Percentiles rank a stretch among this genome's conserved stretches.
These are phyloP conservation scores for Zaprionus ornatus DNA, from an alignment of 1,140 invertebrate species.

Conservation along the genomic window DNA sequence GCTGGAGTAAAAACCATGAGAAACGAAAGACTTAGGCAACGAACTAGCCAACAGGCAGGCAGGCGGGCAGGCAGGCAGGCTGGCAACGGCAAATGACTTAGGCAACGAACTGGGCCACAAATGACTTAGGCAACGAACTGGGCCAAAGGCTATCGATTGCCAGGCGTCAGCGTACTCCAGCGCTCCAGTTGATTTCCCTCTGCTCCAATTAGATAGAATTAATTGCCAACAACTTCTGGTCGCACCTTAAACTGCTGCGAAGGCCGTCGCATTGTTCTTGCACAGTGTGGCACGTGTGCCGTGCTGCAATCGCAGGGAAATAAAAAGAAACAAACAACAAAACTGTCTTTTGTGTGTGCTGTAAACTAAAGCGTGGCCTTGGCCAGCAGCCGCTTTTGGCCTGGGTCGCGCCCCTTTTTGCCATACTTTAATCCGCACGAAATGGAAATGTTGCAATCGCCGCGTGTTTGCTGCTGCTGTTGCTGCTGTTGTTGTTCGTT, in stretches of 20 bases:
- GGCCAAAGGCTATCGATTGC: conserved; percentile 1
- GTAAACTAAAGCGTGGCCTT: conserved; percentile 67
- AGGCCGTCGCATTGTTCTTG: conserved; percentile 59
- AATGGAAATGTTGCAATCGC: conserved; percentile 57
- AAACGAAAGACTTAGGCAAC: conserved; percentile 51
- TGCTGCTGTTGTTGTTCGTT: conserved; percentile 11
- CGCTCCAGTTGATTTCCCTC: conserved; percentile 39
- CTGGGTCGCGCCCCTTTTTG: conserved; percentile 58
- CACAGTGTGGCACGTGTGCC: conserved; percentile 64
- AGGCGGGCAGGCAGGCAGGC: too few species aligned
- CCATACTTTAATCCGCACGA: conserved; percentile 70
- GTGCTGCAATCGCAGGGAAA: conserved; percentile 37
- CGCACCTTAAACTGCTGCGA: conserved; percentile 63
- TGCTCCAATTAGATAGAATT: conserved; percentile 70
- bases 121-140: conserved; percentile 51
- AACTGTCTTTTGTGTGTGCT: conserved; percentile 67
- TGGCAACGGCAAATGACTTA: conserved; percentile 46
- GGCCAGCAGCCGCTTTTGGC: conserved; percentile 35
- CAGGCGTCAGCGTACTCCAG: neutral
- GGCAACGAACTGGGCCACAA: conserved; percentile 44
- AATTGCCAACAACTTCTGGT: conserved; percentile 58
- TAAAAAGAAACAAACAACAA: conserved; percentile 14
- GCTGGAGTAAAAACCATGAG: conserved; percentile 40
- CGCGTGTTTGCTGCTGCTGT: conserved; percentile 10
- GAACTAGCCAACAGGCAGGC: neutral